Evolutionary conservation across 2,113 vertebrate species (phyloP).

Genomic region (Rallus limicola): DNA sequence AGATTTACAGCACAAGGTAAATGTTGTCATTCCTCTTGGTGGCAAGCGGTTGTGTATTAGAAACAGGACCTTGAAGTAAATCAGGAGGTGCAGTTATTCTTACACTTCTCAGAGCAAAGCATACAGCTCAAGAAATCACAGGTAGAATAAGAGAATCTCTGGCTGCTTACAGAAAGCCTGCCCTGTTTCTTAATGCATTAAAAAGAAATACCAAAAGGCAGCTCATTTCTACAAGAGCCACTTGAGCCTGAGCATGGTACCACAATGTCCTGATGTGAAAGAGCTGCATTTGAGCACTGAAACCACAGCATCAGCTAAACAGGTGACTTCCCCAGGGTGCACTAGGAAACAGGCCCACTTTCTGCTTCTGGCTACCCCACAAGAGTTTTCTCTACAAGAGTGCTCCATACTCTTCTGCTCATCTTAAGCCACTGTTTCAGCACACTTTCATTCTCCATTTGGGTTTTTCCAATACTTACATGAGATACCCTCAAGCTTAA

Average conservation of each 20-base stretch:
- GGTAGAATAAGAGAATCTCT: not conserved
- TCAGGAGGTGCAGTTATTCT: not conserved
- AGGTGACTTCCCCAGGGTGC: too few species aligned
- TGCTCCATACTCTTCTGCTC: not conserved
- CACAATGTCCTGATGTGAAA: not conserved
- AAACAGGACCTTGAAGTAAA: not conserved
- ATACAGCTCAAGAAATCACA: not conserved
- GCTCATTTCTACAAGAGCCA: not conserved
- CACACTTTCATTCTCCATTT: not conserved
- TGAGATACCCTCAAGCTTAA: not conserved
- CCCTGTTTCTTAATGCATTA: not conserved
- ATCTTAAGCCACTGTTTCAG: not conserved
- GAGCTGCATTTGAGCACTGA: not conserved
- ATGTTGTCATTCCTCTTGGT: not conserved
- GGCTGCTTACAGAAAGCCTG: not conserved
- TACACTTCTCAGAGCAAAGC: not conserved
- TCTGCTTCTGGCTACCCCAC: not conserved
- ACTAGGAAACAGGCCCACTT: not conserved
- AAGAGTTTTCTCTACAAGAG: not conserved
- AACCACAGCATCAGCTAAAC: not conserved
- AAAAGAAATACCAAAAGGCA: not conserved
- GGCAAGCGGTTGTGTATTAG: not conserved
- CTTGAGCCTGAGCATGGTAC: not conserved
- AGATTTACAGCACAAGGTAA: not conserved
- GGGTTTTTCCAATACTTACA: not conserved